A percentile compares a stretch with the other conserved stretches of the same genome.
Conservation (phyloP, 2,113 vertebrate species). For the Petrocephalus zakoni region DNA sequence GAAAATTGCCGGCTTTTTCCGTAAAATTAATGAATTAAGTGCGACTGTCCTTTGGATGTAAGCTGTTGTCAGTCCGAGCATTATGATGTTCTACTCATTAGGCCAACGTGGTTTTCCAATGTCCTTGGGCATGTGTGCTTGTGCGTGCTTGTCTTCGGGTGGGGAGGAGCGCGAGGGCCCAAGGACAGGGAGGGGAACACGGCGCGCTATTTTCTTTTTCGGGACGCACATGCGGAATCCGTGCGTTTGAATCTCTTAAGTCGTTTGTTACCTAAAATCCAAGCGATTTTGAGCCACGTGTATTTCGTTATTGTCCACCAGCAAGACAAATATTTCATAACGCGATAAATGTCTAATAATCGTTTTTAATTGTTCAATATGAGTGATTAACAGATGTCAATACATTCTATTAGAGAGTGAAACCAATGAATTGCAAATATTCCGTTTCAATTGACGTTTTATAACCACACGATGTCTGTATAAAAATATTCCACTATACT, state of each 20-base stretch:
- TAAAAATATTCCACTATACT: background rate
- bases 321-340: conserved; percentile 1
- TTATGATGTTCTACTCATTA: background rate
- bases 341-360: conserved; percentile 17
- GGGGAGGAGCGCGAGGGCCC: background rate
- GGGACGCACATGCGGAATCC: background rate
- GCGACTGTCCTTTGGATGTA: background rate
- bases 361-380: conserved; percentile 16
- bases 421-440: conserved; percentile 16
- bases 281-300: background rate
- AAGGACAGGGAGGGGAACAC: background rate
- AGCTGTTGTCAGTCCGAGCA: background rate
- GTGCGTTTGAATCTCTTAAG: background rate
- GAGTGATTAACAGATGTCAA: conserved; percentile 11
- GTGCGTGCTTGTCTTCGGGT: conserved; percentile 11
- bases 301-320: background rate
- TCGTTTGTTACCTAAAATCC: background rate
- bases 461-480: background rate
- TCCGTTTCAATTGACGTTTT: background rate
- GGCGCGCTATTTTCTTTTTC: background rate
- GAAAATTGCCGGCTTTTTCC: background rate
- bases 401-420: conserved; percentile 2
- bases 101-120: background rate
- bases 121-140: background rate
- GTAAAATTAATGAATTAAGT: background rate